Percentiles rank a stretch among this genome's conserved stretches.
phyloP scores from a whole-genome alignment of 1,140 invertebrate species.

The Ceratoteleas bidentatus region DNA sequence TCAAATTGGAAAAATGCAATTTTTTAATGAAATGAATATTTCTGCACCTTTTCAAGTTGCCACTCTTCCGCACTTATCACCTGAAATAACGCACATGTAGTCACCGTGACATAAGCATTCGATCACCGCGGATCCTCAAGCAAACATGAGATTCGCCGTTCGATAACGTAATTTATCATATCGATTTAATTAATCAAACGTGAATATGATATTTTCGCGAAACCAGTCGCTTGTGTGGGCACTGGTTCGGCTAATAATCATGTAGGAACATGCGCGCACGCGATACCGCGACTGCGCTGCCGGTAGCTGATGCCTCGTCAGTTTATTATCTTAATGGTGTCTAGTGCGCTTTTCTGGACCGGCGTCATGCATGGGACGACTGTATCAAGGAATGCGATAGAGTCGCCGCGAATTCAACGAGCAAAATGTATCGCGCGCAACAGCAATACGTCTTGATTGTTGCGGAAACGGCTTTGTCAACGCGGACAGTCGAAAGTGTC shows the following conservation, averaged over 20 bases:
- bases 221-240: constrained; percentile 35
- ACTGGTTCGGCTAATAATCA: constrained; percentile 53
- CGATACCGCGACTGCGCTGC: constrained; percentile 26
- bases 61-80: no score
- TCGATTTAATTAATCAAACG: constrained; percentile 62
- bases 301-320: constrained; percentile 46
- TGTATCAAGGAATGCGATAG: not conserved
- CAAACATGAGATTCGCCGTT: constrained; percentile 1
- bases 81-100: no score
- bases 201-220: constrained; percentile 51
- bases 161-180: constrained; percentile 46
- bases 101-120: constrained; percentile 32
- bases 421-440: not conserved
- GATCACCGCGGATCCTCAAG: constrained; percentile 28
- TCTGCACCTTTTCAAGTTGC: no score
- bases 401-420: not conserved
- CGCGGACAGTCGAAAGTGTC: no score
- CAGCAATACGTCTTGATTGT: not conserved
- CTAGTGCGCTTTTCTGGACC: constrained; percentile 49
- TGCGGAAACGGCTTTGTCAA: not conserved
- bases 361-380: constrained; percentile 17
- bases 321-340: constrained; percentile 65
- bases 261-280: constrained; percentile 37
- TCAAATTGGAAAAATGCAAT: no score
- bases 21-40: no score